Base-by-base conservation (phyloP, 2,113 vertebrate genomes). In the Atractosteus spatula region DNA sequence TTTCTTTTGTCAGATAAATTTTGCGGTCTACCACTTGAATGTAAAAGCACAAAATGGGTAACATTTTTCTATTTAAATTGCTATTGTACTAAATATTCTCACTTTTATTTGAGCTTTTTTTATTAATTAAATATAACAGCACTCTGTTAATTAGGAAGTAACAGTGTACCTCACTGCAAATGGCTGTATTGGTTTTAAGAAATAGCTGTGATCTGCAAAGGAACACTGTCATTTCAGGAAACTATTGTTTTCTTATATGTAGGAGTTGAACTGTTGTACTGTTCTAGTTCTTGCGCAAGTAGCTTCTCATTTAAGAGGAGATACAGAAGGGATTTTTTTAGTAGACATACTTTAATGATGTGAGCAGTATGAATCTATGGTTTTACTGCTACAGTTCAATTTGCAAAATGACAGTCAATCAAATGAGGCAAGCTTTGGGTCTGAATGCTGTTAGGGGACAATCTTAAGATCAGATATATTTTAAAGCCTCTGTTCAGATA, bases 251-350 rank as follows among this genome's bases (percentile, higher is more conserved):
- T 29, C 29, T 29, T 29, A 29, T 29, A 29, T 29, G 29, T 29
- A 29, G 29, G 29, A 29, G 29, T 29, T 29, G 29, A 29, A 29
- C 29, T 29, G 29, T 29, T 29, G 29, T 29, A 29, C 29, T 29
- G 1, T 29, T 29, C 29, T 29, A 29, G 29, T 29, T 29, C 29
- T 29, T 29, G 29, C 29, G 29, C 29, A 29, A 29, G 29, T 29
- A 29, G 45, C 41, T 62, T 76, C 72, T 65, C 74, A 51, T 54
- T 78, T 76, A 81, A 76, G 79, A 76, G 74, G 74, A 76, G 74
- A 81, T 74, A 72, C 51, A 72, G 70, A 72, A 76, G 77, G 79
- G 69, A 78, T 63, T 70, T 51, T 29, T 51, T 1, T 1, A 7
- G 10, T 51, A 51, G 62, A 41, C 54, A 59, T 41, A 54, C 59